Base-by-base conservation (phyloP, 1,140 invertebrate genomes). In the Calliphora vicina region DNA sequence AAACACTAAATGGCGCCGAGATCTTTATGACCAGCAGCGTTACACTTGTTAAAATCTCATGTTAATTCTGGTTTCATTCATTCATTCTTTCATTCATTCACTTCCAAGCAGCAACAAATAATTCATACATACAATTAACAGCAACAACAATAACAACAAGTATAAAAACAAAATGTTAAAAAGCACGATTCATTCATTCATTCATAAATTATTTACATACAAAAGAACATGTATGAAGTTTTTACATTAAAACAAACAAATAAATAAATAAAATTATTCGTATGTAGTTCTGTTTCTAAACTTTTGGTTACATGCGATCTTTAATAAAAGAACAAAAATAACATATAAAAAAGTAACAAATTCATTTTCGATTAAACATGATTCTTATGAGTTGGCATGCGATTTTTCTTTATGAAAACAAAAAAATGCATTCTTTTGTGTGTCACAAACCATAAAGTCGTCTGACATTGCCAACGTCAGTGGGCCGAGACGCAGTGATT, bases 371-470 rank as follows among this genome's bases (percentile, higher is more conserved):
- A 67, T 67, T 67, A 67, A 23, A 67, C 61, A 67, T 67, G 61
- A 67, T 67, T 67, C 61, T 67, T 67, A 67, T 67, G 61, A 67
- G 61, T 67, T 67, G n/a, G 61, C 61, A 67, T 67, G 61, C 61
- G 20, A 67, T 67, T 67, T 23, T 20, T 67, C 15, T 57, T 57
- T 17, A 35, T 8, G 35, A 35, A 29, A 8, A 29, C n/a, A 29
- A 35, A 35, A 35, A 57, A 57, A 67, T 67, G 23, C 35, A 25
- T 67, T 6, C 61, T 67, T 67, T 67, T 20, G n/a, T 67, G 20
- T 67, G 61, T 67, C 61, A 67, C 61, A 67, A 67, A 25, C 23
- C 61, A 67, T 67, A 67, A 67, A 67, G 61, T 67, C 61, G 61
- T 23, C 61, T 67, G 61, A 67, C 61, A 67, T 67, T 67, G 20